A percentile compares a stretch with the other conserved stretches of the same genome.
Evolutionary conservation across 2,797 vertebrate species (phyloP).

Genomic region (Podargus strigoides): DNA sequence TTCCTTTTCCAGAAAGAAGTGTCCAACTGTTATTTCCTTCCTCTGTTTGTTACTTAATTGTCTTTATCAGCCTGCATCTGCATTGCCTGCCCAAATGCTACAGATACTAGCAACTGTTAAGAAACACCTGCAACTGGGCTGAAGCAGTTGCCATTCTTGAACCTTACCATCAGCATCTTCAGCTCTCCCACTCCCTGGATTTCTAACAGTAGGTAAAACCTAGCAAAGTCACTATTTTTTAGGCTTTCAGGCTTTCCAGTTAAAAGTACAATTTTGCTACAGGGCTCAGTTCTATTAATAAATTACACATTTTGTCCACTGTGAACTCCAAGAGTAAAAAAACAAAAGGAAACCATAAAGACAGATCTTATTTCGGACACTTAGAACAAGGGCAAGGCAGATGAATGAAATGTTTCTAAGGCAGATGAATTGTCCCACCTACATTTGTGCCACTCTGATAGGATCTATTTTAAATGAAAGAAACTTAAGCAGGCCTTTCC

Average conservation of each 20-base stretch:
- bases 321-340: neutral
- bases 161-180: neutral
- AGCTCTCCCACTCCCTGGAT: neutral
- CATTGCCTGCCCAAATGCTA: neutral
- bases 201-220: neutral
- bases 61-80: neutral
- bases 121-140: neutral
- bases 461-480: constrained; percentile 21
- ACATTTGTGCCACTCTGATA: neutral
- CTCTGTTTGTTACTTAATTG: neutral
- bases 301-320: neutral
- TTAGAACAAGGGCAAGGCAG: neutral
- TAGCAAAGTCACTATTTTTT: too few species aligned
- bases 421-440: constrained; percentile 1
- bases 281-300: neutral
- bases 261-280: neutral
- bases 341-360: neutral
- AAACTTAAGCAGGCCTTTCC: neutral
- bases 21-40: neutral
- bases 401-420: neutral
- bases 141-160: neutral
- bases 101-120: neutral
- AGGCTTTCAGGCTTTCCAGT: neutral
- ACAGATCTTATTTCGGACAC: neutral
- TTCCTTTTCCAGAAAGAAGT: neutral